phyloP scores from a whole-genome alignment of 2,113 vertebrate species.

The Hippolais icterina region DNA sequence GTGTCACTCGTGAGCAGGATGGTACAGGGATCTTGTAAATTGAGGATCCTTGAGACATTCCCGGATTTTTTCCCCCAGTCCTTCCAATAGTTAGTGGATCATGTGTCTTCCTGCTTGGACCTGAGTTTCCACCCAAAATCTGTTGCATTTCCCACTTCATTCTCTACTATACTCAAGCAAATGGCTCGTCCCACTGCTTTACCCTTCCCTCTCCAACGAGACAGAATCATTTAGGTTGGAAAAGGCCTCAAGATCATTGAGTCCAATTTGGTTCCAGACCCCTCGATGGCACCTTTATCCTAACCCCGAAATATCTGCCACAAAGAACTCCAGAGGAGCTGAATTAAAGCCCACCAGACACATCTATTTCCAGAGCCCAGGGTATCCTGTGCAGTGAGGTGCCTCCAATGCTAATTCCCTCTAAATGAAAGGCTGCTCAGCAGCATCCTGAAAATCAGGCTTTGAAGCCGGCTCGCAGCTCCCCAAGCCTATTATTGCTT shows the following conservation, averaged over 20 bases:
- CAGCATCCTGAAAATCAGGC: not conserved
- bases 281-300: not conserved
- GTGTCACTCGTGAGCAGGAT: not conserved
- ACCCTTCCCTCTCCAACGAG: not conserved
- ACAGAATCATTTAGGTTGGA: not conserved
- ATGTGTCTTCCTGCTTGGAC: not conserved
- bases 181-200: not conserved
- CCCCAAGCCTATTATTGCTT: not conserved
- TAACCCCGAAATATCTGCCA: not conserved
- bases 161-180: not conserved
- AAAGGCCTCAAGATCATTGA: not conserved
- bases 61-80: fast-evolving
- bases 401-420: not conserved
- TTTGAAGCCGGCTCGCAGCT: not conserved
- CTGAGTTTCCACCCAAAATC: not conserved
- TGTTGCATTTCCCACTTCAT: not conserved
- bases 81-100: not conserved
- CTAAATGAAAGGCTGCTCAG: conserved; percentile 8
- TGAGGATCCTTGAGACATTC: not conserved
- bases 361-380: not conserved
- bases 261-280: not conserved
- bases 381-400: not conserved
- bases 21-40: not conserved
- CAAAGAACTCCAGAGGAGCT: fast-evolving
- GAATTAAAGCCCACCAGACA: not conserved